Base-by-base conservation (phyloP, 2,888 invertebrate genomes). In the Hypomecis punctinalis region DNA sequence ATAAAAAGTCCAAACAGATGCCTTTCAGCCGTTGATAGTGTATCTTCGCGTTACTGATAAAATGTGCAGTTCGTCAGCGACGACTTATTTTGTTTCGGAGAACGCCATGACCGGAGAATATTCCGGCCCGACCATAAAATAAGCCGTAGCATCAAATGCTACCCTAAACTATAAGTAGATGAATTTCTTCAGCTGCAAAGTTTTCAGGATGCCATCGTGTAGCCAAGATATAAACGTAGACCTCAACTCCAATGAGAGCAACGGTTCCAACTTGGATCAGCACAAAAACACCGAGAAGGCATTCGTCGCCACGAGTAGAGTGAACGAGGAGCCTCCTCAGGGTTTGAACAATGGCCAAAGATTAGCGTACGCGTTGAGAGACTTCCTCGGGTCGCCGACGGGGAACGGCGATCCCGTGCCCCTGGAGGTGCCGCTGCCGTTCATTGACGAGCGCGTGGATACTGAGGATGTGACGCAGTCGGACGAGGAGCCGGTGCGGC, bases 201-300 rank as follows among this genome's bases (percentile, higher is more conserved):
- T 78, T 70, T 74, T 80, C 71, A 86, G 75, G 72, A 93, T 93
- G 92, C 92, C 92, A 79, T 91, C 92, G 40, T 83, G 76, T 69
- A 91, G 83, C 76, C 90, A 89, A 78, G 88, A 91, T 75, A 85
- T 90, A 68, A 90, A 91, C 59, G 85, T 89, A 68, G 91, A 91
- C 76, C 76, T 90, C 54, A 88, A 86, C 81, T 86, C 86, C 49
- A 88, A 86, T 73, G 88, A 88, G 72, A 85, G 82, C 67, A 83
- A 82, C 75, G 75, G 76, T 61, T 81, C 83, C 64, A 87, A 83
- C 70, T 77, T 73, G 71, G 83, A 88, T 58, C 70, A 75, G 62
- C 86, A 85, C 69, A 84, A 84, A 60, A 80, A 71, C 45, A 84
- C 82, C 73, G 69, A 78, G 40, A 76, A 74, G 56, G 82, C 79